These are phyloP conservation scores for Callipepla squamata DNA, from an alignment of 2,113 vertebrate genomes.

Conservation along the genomic window DNA sequence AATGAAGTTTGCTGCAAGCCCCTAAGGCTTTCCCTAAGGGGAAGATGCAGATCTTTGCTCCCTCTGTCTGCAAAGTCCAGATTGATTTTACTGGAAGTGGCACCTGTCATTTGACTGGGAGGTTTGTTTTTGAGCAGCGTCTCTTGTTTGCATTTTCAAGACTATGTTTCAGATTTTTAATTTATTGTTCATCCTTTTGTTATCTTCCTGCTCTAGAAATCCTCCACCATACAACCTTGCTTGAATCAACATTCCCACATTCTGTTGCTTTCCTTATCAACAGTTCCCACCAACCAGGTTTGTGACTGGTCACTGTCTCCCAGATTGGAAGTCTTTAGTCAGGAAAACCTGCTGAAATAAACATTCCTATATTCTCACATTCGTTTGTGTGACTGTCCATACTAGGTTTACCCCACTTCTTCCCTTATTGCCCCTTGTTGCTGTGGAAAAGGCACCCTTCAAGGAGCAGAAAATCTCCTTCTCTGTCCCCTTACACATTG, in stretches of 20 bases:
- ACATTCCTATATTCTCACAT: background rate
- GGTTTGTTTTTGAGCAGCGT: background rate
- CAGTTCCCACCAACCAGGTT: background rate
- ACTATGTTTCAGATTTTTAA: background rate
- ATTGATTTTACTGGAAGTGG: background rate
- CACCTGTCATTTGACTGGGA: background rate
- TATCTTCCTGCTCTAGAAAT: background rate
- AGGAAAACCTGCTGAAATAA: background rate
- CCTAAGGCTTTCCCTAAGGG: background rate
- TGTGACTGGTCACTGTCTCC: background rate
- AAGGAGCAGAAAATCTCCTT: background rate
- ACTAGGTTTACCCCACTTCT: background rate
- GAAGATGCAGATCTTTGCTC: background rate
- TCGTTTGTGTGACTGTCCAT: background rate
- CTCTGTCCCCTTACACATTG: background rate
- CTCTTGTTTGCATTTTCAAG: background rate
- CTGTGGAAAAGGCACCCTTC: background rate
- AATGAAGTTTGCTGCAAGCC: background rate
- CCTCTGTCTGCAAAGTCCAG: background rate
- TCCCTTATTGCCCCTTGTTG: background rate
- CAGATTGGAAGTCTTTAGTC: background rate
- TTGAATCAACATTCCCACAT: background rate
- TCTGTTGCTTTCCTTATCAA: background rate
- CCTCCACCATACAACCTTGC: background rate
- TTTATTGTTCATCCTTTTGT: background rate